Base-by-base conservation (phyloP, 2,113 vertebrate genomes). In the Rallus limicola region DNA sequence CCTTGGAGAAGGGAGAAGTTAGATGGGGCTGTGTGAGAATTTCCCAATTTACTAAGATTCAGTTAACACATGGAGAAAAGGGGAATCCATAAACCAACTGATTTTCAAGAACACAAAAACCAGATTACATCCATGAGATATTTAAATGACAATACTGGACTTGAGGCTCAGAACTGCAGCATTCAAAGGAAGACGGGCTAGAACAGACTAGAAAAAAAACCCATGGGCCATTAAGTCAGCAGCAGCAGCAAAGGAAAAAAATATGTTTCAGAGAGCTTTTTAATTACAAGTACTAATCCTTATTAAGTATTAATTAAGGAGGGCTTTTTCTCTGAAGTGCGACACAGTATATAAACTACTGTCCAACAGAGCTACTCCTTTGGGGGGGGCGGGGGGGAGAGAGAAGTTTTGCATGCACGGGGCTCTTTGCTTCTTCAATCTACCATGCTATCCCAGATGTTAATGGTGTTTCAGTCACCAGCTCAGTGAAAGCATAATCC, bases 221-320 rank as follows among this genome's bases (percentile, higher is more conserved):
- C 70, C 56, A 36, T 25, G 18, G 62, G 48, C 79, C 72, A 84
- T 79, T 76, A 88, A 93, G 28, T 69, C 70, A 62, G 65, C 42
- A 95, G 50, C 42, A 94, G 50, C 8, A 93, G 38, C 31, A 92
- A 88, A 93, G 42, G 21, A 79, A 91, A 89, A 71, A 96, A 56
- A 38, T 20, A 10, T 48, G 28, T 36, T 71, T 74, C 65, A 55
- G 59, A 87, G 59, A 92, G 28, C 38, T 67, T 90, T 90, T 78
- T 62, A 94, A 93, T 94, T 88, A 74, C 21, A 88, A 93, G 59
- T 92, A 97, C 91, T 96, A 96, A 94, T 84, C 79, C 67, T 80
- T 82, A 84, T 63, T 83, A 97, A 75, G 23, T 80, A 89, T 81
- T 89, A 94, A 95, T 95, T 91, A 90, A 10, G 25, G 59, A 62